These are phyloP conservation scores for Psilanteris sp. DNA, from an alignment of 1,140 invertebrate genomes.

Conservation along the genomic window DNA sequence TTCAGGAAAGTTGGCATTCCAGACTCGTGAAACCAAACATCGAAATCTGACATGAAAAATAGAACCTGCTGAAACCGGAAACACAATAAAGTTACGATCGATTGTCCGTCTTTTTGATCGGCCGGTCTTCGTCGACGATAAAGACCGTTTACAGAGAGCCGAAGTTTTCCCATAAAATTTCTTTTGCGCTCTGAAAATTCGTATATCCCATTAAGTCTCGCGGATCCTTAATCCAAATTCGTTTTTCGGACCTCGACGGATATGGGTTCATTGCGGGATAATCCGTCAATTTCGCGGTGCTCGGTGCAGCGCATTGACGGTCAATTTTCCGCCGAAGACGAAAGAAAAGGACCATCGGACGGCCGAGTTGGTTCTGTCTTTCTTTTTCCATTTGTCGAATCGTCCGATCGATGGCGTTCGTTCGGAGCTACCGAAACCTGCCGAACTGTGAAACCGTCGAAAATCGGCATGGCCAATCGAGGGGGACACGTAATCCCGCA, in stretches of 20 bases:
- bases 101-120: too few species aligned
- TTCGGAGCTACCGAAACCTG: constrained; percentile 48
- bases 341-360: constrained; percentile 31
- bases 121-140: too few species aligned
- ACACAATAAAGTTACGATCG: too few species aligned
- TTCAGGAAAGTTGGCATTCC: too few species aligned
- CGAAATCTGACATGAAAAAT: too few species aligned
- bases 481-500: constrained; percentile 65
- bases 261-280: constrained; percentile 59
- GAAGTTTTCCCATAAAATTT: constrained; percentile 72
- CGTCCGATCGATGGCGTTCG: too few species aligned
- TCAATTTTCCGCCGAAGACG: constrained; percentile 50
- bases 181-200: constrained; percentile 53
- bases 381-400: too few species aligned
- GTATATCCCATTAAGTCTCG: constrained; percentile 70
- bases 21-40: too few species aligned
- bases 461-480: constrained; percentile 65
- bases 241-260: constrained; percentile 25
- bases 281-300: constrained; percentile 53
- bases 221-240: constrained; percentile 48
- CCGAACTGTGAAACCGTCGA: constrained; percentile 60
- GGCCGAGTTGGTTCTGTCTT: too few species aligned
- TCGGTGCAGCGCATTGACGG: constrained; percentile 56
- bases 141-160: constrained; percentile 9
- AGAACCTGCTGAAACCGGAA: neutral